Conservation (phyloP, 2,797 vertebrate species). For the Eulemur rubriventer region DNA sequence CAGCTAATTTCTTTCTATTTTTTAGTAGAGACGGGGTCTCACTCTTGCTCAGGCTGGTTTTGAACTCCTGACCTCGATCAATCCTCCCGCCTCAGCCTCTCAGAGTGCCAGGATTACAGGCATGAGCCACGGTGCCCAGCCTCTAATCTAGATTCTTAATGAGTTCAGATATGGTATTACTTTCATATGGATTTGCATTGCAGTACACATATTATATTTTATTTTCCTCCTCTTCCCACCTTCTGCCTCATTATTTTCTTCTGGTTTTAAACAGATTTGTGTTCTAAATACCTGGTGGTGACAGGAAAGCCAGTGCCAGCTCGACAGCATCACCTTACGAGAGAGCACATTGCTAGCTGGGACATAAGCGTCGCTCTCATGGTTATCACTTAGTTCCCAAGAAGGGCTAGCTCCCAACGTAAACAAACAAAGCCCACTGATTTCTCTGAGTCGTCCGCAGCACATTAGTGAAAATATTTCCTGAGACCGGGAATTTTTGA, state of each 20-base stretch:
- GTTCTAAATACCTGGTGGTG: background rate
- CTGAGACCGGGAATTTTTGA: slow-evolving; percentile 9
- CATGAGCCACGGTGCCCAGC: no score
- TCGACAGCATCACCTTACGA: background rate
- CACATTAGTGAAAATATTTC: background rate
- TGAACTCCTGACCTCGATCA: no score
- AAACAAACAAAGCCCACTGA: background rate
- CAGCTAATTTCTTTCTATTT: no score
- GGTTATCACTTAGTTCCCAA: background rate
- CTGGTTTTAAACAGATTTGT: background rate
- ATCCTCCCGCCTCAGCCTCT: no score
- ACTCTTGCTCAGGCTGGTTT: no score
- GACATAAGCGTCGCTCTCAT: background rate
- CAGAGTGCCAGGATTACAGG: no score
- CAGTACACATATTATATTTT: background rate
- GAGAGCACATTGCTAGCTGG: background rate
- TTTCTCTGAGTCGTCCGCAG: background rate
- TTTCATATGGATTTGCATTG: background rate
- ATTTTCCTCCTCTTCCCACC: background rate
- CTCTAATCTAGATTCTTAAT: background rate
- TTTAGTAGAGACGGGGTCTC: no score
- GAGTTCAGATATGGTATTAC: background rate
- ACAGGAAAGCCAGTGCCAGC: background rate
- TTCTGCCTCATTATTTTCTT: background rate
- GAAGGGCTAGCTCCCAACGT: slow-evolving; percentile 9